These are phyloP conservation scores for Osmoderma eremita DNA, from an alignment of 2,888 invertebrate species.

Conservation along the genomic window DNA sequence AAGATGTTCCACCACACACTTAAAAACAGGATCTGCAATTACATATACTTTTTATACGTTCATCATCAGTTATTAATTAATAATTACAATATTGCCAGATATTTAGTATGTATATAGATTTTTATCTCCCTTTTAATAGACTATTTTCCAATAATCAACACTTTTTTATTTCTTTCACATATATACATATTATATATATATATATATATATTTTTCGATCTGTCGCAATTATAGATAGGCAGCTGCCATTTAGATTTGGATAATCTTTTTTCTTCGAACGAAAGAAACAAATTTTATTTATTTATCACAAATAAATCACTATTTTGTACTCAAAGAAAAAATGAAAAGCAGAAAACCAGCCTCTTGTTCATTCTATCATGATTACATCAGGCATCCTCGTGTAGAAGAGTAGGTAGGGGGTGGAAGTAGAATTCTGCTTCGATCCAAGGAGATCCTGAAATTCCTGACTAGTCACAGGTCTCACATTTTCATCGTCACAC, in stretches of 20 bases:
- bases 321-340: slow-evolving; percentile 43
- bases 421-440: slow-evolving; percentile 80
- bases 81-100: too few relatives aligned
- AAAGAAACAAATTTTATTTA: slow-evolving; percentile 26
- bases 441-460: slow-evolving; percentile 81
- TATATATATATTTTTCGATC: slow-evolving; percentile 11
- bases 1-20: too few relatives aligned
- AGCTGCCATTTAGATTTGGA: slow-evolving; percentile 31
- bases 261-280: not conserved
- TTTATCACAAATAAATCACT: slow-evolving; percentile 45
- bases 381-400: slow-evolving; percentile 57
- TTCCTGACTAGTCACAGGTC: slow-evolving; percentile 79
- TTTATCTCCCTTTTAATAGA: slow-evolving; percentile 22
- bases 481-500: slow-evolving; percentile 88
- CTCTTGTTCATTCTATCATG: slow-evolving; percentile 29
- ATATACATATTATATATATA: slow-evolving; percentile 19
- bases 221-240: not conserved
- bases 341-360: slow-evolving; percentile 21
- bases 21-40: slow-evolving; percentile 24
- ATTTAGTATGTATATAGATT: not conserved
- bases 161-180: slow-evolving; percentile 22
- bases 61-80: too few relatives aligned
- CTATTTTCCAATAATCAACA: slow-evolving; percentile 37
- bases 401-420: slow-evolving; percentile 89
- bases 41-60: too few relatives aligned